Evolutionary conservation across 2,113 vertebrate species (phyloP).

Genomic region (Tylochromis polylepis): DNA sequence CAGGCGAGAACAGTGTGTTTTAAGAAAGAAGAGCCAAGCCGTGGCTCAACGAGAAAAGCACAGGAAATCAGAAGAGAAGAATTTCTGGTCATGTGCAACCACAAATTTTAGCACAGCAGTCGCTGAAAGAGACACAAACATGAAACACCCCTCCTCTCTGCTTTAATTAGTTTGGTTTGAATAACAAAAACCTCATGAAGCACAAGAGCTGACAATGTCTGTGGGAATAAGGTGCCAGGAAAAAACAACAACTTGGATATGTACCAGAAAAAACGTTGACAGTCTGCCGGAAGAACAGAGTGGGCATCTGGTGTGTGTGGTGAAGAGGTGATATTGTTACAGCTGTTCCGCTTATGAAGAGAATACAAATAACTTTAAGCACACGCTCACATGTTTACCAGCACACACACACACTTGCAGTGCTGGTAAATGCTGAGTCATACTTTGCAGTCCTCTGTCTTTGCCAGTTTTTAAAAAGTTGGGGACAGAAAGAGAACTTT

Average conservation of each 20-base stretch:
- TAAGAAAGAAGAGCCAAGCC: background rate
- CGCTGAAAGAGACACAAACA: background rate
- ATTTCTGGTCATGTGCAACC: background rate
- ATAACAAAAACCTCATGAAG: background rate
- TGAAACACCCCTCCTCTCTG: background rate
- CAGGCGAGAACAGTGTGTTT: background rate
- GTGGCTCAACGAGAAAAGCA: background rate
- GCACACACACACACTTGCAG: background rate
- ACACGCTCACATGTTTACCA: background rate
- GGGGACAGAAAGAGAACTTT: background rate
- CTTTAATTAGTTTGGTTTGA: conserved; percentile 40
- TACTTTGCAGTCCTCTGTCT: background rate
- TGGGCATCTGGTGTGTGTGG: conserved; percentile 32
- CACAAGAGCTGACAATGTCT: conserved; percentile 8
- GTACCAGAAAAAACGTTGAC: background rate
- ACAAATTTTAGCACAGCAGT: background rate
- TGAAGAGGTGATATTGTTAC: conserved; percentile 43
- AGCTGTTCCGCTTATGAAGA: conserved; percentile 30
- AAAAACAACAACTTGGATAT: conserved; percentile 7
- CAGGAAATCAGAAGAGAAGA: background rate
- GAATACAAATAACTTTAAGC: conserved; percentile 22
- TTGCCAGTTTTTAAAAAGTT: background rate
- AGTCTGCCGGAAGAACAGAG: conserved; percentile 16
- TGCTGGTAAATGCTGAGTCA: conserved; percentile 8
- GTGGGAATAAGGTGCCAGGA: conserved; percentile 19